Percentiles rank a stretch among this genome's conserved stretches.
Conservation (phyloP, 2,888 invertebrate species). For the Epirrhoe alternata region DNA sequence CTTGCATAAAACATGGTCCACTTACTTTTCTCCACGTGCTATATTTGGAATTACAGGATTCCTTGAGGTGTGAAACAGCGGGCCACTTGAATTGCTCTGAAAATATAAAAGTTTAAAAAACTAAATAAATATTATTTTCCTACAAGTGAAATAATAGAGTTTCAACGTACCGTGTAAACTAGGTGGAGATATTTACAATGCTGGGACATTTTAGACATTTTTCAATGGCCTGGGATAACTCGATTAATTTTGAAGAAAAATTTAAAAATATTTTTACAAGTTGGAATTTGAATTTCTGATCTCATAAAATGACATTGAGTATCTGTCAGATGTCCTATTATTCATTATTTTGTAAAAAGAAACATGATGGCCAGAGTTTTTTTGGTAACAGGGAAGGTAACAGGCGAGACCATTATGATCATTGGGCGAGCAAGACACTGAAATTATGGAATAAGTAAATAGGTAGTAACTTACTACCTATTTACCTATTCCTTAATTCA, state of each 20-base stretch:
- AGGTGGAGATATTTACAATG: conserved; percentile 25
- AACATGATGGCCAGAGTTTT: too few species aligned
- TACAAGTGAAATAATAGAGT: neutral
- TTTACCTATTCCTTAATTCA: too few species aligned
- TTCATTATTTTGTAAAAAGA: too few species aligned
- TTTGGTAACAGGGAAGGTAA: too few species aligned
- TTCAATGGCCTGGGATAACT: neutral
- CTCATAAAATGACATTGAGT: neutral
- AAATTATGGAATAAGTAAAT: too few species aligned
- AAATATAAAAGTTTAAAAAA: conserved; percentile 2
- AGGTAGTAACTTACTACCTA: too few species aligned
- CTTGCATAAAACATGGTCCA: neutral
- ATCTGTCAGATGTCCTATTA: too few species aligned
- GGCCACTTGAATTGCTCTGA: conserved; percentile 29
- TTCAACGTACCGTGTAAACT: conserved; percentile 25
- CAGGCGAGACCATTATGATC: too few species aligned
- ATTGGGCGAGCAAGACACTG: too few species aligned
- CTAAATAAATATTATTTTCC: too few species aligned
- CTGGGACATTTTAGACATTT: conserved; percentile 31
- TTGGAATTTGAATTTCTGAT: neutral
- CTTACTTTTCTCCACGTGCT: conserved; percentile 37
- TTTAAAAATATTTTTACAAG: neutral
- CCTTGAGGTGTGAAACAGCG: conserved; percentile 34
- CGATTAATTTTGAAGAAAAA: neutral
- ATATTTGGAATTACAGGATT: conserved; percentile 31